Evolutionary conservation across 64 coral and sea anemone species (phyloP).

Genomic region (Orbicella faveolata): DNA sequence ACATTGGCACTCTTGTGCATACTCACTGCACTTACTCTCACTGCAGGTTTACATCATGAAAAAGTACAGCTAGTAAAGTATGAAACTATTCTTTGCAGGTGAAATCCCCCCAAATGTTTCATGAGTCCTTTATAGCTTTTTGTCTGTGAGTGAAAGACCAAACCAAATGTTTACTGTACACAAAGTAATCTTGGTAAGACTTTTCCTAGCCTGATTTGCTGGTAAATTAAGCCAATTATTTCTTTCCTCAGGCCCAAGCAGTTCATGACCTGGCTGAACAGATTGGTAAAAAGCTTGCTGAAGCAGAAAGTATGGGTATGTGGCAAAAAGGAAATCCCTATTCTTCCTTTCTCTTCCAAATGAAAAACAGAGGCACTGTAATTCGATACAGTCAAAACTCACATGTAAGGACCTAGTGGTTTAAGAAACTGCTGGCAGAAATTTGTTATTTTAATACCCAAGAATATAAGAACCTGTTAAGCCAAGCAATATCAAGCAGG

Average conservation of each 20-base stretch:
- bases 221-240: not conserved
- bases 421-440: not conserved
- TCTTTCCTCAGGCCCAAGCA: conserved; percentile 62
- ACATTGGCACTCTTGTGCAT: no score
- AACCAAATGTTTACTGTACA: not conserved
- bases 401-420: not conserved
- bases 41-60: no score
- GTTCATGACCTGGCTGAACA: conserved; percentile 96
- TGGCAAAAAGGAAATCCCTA: not conserved
- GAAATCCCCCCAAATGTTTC: not conserved
- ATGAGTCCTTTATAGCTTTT: not conserved
- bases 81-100: not conserved
- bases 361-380: not conserved
- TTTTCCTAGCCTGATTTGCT: not conserved
- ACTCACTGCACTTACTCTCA: no score
- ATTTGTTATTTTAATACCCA: no score
- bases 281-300: conserved; percentile 96
- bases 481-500: no score
- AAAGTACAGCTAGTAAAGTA: not conserved
- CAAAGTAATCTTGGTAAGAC: not conserved
- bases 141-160: conserved; percentile 1
- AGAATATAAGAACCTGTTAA: no score
- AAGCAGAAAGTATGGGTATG: conserved; percentile 88
- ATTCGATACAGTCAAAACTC: no score
- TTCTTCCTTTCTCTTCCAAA: not conserved